Evolutionary conservation across 2,113 vertebrate genomes (phyloP).

Genomic region (Mirounga angustirostris): DNA sequence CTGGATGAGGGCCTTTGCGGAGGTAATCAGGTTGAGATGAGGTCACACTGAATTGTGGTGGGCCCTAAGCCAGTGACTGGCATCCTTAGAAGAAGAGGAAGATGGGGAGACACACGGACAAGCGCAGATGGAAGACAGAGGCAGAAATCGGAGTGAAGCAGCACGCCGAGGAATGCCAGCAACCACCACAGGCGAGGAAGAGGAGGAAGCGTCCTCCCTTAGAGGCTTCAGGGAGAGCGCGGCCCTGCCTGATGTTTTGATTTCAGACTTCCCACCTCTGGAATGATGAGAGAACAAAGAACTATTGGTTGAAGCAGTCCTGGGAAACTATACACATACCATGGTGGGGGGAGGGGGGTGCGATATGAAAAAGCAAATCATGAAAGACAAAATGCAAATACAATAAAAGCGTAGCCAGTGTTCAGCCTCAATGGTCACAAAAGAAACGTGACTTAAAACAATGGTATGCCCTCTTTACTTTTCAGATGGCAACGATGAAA

Average conservation of each 20-base stretch:
- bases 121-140: neutral
- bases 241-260: too few relatives aligned
- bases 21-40: neutral
- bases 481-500: constrained; percentile 33
- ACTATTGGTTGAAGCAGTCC: neutral
- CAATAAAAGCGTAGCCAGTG: neutral
- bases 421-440: neutral
- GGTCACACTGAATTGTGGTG: neutral
- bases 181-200: neutral
- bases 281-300: neutral
- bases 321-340: neutral
- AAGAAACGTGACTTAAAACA: neutral
- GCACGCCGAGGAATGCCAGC: neutral
- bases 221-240: neutral
- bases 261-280: neutral
- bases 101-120: neutral
- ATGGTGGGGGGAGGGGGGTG: neutral
- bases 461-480: neutral
- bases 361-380: neutral
- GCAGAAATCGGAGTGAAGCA: neutral
- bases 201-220: neutral
- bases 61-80: neutral
- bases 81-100: too few relatives aligned
- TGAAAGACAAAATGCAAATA: constrained; percentile 5
- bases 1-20: neutral